Base-by-base conservation (phyloP, 2,113 vertebrate species). In the Chloropsis hardwickii region DNA sequence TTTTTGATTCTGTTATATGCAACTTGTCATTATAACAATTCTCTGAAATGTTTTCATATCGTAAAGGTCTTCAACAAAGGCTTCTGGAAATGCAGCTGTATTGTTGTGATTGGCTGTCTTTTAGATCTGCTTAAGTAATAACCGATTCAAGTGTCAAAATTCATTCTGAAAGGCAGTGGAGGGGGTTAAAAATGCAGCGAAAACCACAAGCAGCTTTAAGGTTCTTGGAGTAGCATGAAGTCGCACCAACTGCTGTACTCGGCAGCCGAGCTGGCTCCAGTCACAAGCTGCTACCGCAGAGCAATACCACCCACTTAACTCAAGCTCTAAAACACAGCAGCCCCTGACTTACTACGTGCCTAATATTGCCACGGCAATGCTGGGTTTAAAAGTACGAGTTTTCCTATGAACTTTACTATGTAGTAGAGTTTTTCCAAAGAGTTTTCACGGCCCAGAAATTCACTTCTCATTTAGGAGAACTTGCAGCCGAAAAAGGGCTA, bases 1-100 rank as follows among this genome's bases (percentile, higher is more conserved):
- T 70, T 67, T 9, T 5, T 6, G 35, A 65, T 27, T 29, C 0
- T 1, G 13, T 61, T 92, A 76, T 16, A 60, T 0, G 0, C 4
- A 12, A 21, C 33, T 76, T 67, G 27, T 65, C 27, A 66, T 33
- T 19, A 44, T 3, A 42, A 44, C 10, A 44, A 51, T 25, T 62
- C 48, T 71, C 61, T 51, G 29, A 76, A 74, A 67, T 12, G 3
- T 40, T 62, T 86, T 56, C 27, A 47, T 22, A 37, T 27, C 24
- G 6, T 39, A 37, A 76, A 51, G 9, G 8, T 77, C 22, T 70
- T 65, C 13, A 57, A 44, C 5, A 70, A 39, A 60, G 6, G 27
- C 21, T 82, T 85, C 76, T 39, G n/a, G 29, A 78, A 91, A 64
- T 5, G 19, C 11, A 67, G 19, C 5, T 56, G 14, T 57, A 51